phyloP scores from a whole-genome alignment of 2,888 invertebrate genomes.

The Thymelicus sylvestris region DNA sequence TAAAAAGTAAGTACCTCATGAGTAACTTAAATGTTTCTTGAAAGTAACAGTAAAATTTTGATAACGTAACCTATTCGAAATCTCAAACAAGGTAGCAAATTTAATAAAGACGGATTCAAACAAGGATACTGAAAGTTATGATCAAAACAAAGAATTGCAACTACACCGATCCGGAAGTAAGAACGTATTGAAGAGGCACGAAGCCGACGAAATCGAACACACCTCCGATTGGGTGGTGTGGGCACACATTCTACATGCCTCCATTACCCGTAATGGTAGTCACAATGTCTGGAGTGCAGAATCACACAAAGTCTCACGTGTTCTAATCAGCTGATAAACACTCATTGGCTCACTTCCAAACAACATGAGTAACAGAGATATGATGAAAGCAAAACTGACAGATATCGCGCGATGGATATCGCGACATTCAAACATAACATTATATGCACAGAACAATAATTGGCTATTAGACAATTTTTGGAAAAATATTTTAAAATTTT shows the following conservation, averaged over 20 bases:
- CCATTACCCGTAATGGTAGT: conserved; percentile 21
- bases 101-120: too few relatives aligned
- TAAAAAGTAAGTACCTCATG: too few relatives aligned
- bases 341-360: conserved; percentile 63
- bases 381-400: conserved; percentile 36
- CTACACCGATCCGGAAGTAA: background rate
- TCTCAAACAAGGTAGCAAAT: too few relatives aligned
- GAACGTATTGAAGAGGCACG: background rate
- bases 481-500: too few relatives aligned
- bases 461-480: too few relatives aligned
- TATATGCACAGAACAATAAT: background rate
- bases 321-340: conserved; percentile 61
- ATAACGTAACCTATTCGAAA: too few relatives aligned
- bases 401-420: conserved; percentile 29
- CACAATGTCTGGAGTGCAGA: conserved; percentile 39
- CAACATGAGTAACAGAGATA: conserved; percentile 45
- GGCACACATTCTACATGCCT: conserved; percentile 1
- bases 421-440: conserved; percentile 9
- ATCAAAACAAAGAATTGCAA: background rate
- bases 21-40: too few relatives aligned
- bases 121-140: too few relatives aligned
- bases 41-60: too few relatives aligned
- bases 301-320: conserved; percentile 58
- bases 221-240: conserved; percentile 5
- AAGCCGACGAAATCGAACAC: background rate